Base-by-base conservation (phyloP, 2,888 invertebrate species). In the Choreutis nemorana region DNA sequence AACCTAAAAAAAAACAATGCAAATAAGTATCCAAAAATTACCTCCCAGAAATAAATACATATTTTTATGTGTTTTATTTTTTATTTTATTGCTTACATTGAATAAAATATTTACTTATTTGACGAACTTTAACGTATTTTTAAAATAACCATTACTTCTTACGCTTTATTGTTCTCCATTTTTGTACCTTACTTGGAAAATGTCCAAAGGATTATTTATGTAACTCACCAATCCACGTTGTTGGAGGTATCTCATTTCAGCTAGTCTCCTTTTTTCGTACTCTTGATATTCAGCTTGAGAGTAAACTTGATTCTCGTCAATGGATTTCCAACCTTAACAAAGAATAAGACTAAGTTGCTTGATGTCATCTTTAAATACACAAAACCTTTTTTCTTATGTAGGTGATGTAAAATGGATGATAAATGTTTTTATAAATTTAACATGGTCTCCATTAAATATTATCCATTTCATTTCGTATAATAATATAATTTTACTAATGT, bases 271-370 rank as follows among this genome's bases (percentile, higher is more conserved):
- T 14, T 72, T 80, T 51, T 87, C 85, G 41, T 86, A 95, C 40
- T 87, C 86, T 29, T 89, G 81, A 42, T 93, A 91, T 52, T 98
- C 97, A 34, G 91, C 85, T 42, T 89, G 87, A 0, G 91, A 86
- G 57, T 88, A 97, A 16, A 90, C 84, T 43, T 86, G 87, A 44
- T 94, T 87, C 45, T 94, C 89, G 49, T 96, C 94, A 3, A 97
- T 72, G 1, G 89, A 86, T 55, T 97, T 87, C 98, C 99, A 99
- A 1, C 91, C 94, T 53, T 37, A 2, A 50, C 46, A 36, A 8
- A 24, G 32, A 24, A n/a, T n/a, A n/a, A n/a, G n/a, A n/a, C n/a
- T n/a, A n/a, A n/a, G n/a, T 10, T 3, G 2, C 6, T 3, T 11
- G 11, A 5, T 14, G 12, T 18, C 11, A 16, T 16, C 23, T n/a